A percentile compares a stretch with the other conserved stretches of the same genome.
Evolutionary conservation across 2,113 vertebrate species (phyloP).

Genomic region (Tragulus kanchil): DNA sequence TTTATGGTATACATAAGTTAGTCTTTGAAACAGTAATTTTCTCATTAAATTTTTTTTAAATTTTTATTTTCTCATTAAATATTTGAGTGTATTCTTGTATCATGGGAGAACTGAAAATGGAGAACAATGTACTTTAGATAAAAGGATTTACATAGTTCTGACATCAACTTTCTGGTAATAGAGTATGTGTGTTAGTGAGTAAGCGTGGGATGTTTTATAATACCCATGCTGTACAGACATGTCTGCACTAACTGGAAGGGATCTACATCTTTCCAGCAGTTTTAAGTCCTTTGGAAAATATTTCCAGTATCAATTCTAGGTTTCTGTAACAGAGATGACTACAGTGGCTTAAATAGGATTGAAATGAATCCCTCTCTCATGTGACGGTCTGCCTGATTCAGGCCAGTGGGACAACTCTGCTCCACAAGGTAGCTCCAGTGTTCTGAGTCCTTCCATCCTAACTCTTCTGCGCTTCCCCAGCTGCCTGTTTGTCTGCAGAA

Average conservation of each 20-base stretch:
- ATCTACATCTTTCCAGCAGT: neutral
- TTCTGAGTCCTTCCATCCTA: neutral
- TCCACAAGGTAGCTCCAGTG: neutral
- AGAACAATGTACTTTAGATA: constrained; percentile 47
- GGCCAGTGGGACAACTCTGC: neutral
- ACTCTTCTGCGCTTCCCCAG: neutral
- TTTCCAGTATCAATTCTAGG: constrained; percentile 37
- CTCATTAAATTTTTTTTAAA: constrained; percentile 58
- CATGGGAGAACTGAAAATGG: constrained; percentile 47
- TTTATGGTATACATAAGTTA: constrained; percentile 45
- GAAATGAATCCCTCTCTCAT: neutral
- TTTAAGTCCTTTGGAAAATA: constrained; percentile 60
- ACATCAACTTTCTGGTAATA: neutral
- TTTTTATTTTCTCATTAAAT: constrained; percentile 64
- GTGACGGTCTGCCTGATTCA: neutral
- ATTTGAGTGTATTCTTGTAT: constrained; percentile 54
- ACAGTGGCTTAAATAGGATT: neutral
- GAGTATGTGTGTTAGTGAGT: neutral
- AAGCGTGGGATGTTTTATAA: constrained; percentile 39
- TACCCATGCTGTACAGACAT: neutral
- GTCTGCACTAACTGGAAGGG: constrained; percentile 10
- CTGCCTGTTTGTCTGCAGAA: neutral
- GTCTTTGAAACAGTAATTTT: constrained; percentile 43
- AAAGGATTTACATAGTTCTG: constrained; percentile 50
- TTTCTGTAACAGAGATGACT: neutral